These are phyloP conservation scores for Pocota personata DNA, from an alignment of 2,888 invertebrate species.

Conservation along the genomic window DNA sequence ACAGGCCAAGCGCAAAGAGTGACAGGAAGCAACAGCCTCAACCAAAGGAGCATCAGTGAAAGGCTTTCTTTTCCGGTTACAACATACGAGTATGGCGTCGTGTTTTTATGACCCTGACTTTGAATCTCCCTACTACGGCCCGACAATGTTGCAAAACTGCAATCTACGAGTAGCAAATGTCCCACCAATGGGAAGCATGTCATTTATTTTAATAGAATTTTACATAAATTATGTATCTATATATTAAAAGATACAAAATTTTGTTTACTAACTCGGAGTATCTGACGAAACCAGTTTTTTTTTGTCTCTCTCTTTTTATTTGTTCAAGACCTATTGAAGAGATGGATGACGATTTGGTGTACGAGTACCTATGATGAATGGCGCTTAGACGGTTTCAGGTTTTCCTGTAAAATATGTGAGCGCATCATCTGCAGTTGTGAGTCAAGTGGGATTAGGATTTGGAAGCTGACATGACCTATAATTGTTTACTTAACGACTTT, in stretches of 20 bases:
- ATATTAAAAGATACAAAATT: conserved; percentile 8
- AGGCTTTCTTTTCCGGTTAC: conserved; percentile 65
- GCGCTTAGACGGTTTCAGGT: conserved; percentile 42
- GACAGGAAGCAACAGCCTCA: conserved; percentile 29
- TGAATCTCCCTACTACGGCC: conserved; percentile 31
- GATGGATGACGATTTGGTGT: conserved; percentile 9
- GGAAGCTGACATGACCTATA: conserved; percentile 60
- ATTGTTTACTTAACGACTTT: conserved; percentile 65
- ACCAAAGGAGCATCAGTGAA: conserved; percentile 45
- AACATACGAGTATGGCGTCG: conserved; percentile 16
- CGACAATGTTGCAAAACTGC: conserved; percentile 14
- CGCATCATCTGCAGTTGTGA: conserved; percentile 24
- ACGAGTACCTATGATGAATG: conserved; percentile 29
- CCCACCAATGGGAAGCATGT: neutral
- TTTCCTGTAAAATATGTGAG: conserved; percentile 39
- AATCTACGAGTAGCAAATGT: conserved; percentile 12
- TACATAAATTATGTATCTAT: conserved; percentile 11
- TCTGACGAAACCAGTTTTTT: conserved; percentile 34
- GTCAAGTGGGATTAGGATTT: conserved; percentile 52
- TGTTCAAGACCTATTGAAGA: conserved; percentile 8
- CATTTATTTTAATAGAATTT: conserved; percentile 30
- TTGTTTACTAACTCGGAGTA: conserved; percentile 33
- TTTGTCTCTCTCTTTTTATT: neutral
- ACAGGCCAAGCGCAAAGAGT: conserved; percentile 19
- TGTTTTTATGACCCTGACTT: conserved; percentile 70